A percentile compares a stretch with the other conserved stretches of the same genome.
These are phyloP conservation scores for Leptonema lineaticorne DNA, from an alignment of 1,140 invertebrate species.

Conservation along the genomic window DNA sequence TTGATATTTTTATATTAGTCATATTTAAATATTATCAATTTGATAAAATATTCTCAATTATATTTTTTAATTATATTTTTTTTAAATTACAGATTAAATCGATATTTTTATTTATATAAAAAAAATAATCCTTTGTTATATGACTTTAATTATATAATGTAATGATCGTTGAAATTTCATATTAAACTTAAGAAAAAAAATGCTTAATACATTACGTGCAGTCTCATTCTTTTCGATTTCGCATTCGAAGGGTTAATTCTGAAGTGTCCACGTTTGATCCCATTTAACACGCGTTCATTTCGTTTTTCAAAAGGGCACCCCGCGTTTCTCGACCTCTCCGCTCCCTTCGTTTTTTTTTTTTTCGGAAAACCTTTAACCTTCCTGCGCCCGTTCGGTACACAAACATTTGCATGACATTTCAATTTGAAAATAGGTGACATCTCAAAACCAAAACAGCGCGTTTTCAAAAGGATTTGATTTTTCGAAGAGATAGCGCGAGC, in stretches of 20 bases:
- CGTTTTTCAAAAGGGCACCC: not conserved
- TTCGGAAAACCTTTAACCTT: slow-evolving; percentile 25
- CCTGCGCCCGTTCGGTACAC: slow-evolving; percentile 17
- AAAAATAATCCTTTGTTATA: no score
- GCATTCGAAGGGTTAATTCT: not conserved
- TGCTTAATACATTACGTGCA: no score
- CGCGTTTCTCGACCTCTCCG: not conserved
- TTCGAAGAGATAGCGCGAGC: slow-evolving; percentile 25
- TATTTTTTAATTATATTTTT: no score
- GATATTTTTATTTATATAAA: no score
- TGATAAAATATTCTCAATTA: no score
- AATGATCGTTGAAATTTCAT: no score
- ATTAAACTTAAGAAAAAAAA: no score
- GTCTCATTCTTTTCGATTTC: no score
- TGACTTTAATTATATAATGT: no score
- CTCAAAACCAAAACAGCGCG: slow-evolving; percentile 38
- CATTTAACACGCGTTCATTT: not conserved
- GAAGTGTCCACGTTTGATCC: not conserved
- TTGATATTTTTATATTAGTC: no score
- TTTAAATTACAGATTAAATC: no score
- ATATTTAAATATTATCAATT: no score
- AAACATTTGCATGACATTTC: slow-evolving; percentile 39
- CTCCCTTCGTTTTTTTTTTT: not conserved
- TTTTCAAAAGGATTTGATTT: slow-evolving; percentile 41
- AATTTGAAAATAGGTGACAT: slow-evolving; percentile 41